Conservation (phyloP, 2,113 vertebrate genomes). For the Romanogobio albipinnatus region DNA sequence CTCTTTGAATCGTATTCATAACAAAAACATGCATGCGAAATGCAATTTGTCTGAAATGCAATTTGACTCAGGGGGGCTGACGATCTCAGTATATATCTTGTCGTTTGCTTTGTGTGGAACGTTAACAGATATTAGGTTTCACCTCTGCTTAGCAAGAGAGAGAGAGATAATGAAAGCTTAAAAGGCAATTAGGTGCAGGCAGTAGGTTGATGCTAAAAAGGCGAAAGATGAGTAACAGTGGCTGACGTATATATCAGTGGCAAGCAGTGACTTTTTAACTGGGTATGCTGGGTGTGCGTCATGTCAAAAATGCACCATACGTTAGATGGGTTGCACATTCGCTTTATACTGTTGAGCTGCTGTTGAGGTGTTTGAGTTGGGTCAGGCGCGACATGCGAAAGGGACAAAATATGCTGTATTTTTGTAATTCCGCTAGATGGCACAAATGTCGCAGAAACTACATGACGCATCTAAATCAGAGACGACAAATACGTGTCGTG, state of each 20-base stretch:
- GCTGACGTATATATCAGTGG: not conserved
- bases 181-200: not conserved
- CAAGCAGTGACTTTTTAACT: no score
- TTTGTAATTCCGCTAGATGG: no score
- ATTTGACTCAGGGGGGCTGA: conserved; percentile 58
- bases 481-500: no score
- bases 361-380: no score
- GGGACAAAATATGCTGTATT: no score
- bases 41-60: conserved; percentile 62
- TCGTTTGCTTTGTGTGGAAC: not conserved
- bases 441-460: no score
- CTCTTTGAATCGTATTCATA: conserved; percentile 64
- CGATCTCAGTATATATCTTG: conserved; percentile 27
- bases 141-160: conserved; percentile 15
- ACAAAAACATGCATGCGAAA: conserved; percentile 61
- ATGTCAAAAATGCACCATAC: no score
- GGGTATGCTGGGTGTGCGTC: no score
- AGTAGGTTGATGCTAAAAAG: not conserved
- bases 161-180: conserved; percentile 19
- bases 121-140: conserved; percentile 44
- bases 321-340: no score
- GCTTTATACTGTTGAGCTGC: no score
- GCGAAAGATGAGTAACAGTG: not conserved
- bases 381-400: no score
- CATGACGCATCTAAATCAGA: no score